A percentile compares a stretch with the other conserved stretches of the same genome.
Evolutionary conservation across 2,888 invertebrate species (phyloP).

Genomic region (Pomacea canaliculata): DNA sequence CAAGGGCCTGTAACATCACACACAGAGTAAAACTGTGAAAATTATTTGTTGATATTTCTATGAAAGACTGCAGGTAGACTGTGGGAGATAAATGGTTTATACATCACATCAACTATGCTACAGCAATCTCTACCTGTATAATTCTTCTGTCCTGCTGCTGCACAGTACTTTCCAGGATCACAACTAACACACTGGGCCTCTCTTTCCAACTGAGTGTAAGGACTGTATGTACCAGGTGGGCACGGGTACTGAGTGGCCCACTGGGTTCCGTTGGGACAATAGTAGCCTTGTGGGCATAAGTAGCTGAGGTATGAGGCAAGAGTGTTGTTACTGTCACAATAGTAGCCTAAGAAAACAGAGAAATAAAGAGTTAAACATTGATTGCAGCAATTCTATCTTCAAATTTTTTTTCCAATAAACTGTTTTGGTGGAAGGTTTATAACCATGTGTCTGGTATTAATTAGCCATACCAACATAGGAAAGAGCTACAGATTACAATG

Average conservation of each 20-base stretch:
- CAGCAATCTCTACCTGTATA: slow-evolving; percentile 43
- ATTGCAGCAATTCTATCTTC: neutral
- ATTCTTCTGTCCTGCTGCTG: slow-evolving; percentile 40
- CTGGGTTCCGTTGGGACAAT: slow-evolving; percentile 63
- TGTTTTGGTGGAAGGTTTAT: too few species aligned
- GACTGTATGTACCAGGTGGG: slow-evolving; percentile 64
- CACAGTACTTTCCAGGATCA: slow-evolving; percentile 64
- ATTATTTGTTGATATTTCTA: too few species aligned
- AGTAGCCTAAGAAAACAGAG: slow-evolving; percentile 51
- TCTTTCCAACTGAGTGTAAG: slow-evolving; percentile 47
- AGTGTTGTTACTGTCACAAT: slow-evolving; percentile 56
- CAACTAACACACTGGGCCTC: slow-evolving; percentile 56
- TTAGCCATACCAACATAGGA: too few species aligned
- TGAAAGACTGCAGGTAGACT: too few species aligned
- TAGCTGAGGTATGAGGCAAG: slow-evolving; percentile 56
- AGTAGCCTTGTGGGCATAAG: slow-evolving; percentile 63
- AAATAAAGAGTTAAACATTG: neutral
- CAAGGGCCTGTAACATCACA: slow-evolving; percentile 47
- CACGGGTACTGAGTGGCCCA: slow-evolving; percentile 59
- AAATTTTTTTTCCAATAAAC: too few species aligned
- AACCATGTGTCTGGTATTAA: too few species aligned
- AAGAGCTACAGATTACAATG: too few species aligned
- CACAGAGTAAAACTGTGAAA: neutral
- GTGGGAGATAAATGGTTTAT: too few species aligned
- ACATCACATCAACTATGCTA: too few species aligned